Percentiles rank a stretch among this genome's conserved stretches.
Evolutionary conservation across 1,140 invertebrate species (phyloP).

Genomic region (Diachasma alloeum): DNA sequence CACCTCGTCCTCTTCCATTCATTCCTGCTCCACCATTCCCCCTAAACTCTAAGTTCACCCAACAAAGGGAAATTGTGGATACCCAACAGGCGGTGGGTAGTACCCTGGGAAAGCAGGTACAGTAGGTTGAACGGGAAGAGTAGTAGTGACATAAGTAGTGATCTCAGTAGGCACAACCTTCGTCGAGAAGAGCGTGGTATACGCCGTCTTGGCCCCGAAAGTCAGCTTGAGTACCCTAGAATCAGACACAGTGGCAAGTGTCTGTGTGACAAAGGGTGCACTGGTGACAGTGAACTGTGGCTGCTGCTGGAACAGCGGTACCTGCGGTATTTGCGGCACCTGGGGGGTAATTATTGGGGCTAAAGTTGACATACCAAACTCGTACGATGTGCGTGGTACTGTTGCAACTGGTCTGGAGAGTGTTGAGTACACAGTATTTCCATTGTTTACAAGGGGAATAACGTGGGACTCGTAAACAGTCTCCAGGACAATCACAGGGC

Average conservation of each 20-base stretch:
- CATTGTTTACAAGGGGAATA: conserved; percentile 78
- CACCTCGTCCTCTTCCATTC: too few relatives aligned
- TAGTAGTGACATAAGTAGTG: conserved; percentile 82
- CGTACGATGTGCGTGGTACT: conserved; percentile 75
- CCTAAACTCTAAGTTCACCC: conserved; percentile 66
- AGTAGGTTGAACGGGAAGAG: conserved; percentile 76
- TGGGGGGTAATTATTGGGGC: conserved; percentile 62
- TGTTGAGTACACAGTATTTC: conserved; percentile 78
- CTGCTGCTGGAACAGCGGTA: conserved; percentile 67
- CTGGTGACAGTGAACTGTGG: conserved; percentile 81
- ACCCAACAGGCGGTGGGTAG: conserved; percentile 76
- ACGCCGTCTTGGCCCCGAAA: conserved; percentile 87
- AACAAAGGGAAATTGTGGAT: conserved; percentile 76
- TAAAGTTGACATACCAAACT: conserved; percentile 77
- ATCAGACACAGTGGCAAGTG: conserved; percentile 80
- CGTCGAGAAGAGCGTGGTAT: conserved; percentile 87
- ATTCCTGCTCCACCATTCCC: neutral
- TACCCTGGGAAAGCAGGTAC: conserved; percentile 74
- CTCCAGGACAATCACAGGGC: conserved; percentile 77
- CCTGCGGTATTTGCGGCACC: conserved; percentile 61
- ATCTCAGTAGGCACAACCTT: conserved; percentile 82
- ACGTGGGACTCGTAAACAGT: conserved; percentile 84
- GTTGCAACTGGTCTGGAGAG: conserved; percentile 79
- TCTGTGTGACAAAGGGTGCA: conserved; percentile 82
- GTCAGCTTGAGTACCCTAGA: conserved; percentile 85